Conservation (phyloP, 2,113 vertebrate genomes). For the Apus apus region DNA sequence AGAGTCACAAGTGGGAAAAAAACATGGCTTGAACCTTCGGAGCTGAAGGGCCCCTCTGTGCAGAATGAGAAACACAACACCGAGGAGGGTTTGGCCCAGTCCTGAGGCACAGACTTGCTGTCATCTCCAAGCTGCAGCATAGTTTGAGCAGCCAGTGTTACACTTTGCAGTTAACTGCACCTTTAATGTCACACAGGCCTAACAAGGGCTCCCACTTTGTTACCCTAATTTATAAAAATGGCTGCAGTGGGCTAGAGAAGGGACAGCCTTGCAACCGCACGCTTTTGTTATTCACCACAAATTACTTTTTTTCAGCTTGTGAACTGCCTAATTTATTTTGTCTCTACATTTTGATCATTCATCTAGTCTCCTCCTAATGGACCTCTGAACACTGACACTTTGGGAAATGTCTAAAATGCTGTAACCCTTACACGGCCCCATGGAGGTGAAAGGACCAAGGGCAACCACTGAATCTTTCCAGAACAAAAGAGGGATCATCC, state of each 20-base stretch:
- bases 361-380: constrained; percentile 60
- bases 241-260: neutral
- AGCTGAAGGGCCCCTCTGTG: neutral
- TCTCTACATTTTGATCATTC: constrained; percentile 45
- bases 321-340: constrained; percentile 59
- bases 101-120: neutral
- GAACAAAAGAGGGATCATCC: constrained; percentile 49
- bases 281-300: neutral
- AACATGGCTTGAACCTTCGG: neutral
- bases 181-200: neutral
- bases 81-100: neutral
- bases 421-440: neutral
- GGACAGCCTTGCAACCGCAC: neutral
- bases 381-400: constrained; percentile 27
- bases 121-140: neutral
- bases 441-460: constrained; percentile 32
- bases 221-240: constrained; percentile 44
- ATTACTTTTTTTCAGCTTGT: constrained; percentile 20
- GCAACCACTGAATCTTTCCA: constrained; percentile 55
- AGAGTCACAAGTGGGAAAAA: neutral
- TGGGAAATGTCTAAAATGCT: constrained; percentile 44
- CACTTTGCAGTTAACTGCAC: neutral
- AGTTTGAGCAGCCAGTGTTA: neutral
- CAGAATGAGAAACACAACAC: fast-evolving
- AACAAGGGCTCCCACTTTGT: neutral